Evolutionary conservation across 2,888 invertebrate genomes (phyloP).

Genomic region (Rhimphoctona megacephalus): DNA sequence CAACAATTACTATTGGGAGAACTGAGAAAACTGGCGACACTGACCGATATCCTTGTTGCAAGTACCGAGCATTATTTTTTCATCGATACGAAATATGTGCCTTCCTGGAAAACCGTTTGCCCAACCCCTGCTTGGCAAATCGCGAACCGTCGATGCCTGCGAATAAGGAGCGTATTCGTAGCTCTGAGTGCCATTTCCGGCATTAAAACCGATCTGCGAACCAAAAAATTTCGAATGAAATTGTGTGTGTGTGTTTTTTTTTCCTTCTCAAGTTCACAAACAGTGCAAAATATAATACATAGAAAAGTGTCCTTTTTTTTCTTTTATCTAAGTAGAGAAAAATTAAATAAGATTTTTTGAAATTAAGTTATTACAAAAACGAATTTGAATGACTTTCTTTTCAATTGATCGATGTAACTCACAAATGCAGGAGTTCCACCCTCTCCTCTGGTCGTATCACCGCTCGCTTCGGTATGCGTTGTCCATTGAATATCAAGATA

Average conservation of each 20-base stretch:
- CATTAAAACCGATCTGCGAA: slow-evolving; percentile 96
- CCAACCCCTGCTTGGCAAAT: slow-evolving; percentile 93
- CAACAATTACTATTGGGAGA: neutral
- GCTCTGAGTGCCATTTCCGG: slow-evolving; percentile 96
- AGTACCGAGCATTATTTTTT: slow-evolving; percentile 96
- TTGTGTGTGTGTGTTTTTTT: neutral
- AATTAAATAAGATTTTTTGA: too few relatives aligned
- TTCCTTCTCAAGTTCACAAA: too few relatives aligned
- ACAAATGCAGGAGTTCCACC: slow-evolving; percentile 95
- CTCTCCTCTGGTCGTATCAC: slow-evolving; percentile 94
- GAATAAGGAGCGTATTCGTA: slow-evolving; percentile 96
- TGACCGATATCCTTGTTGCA: slow-evolving; percentile 96
- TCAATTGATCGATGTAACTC: slow-evolving; percentile 83
- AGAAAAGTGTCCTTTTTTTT: too few relatives aligned
- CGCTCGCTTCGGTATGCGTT: slow-evolving; percentile 95
- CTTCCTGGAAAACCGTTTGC: slow-evolving; percentile 95
- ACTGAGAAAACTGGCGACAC: slow-evolving; percentile 62
- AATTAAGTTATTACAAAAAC: too few relatives aligned
- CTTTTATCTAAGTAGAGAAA: too few relatives aligned
- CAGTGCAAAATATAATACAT: too few relatives aligned
- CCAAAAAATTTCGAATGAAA: neutral
- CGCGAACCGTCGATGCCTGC: slow-evolving; percentile 93
- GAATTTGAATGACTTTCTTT: too few relatives aligned
- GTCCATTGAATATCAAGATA: slow-evolving; percentile 97
- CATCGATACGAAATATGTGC: slow-evolving; percentile 97